These are phyloP conservation scores for Cardiocondyla obscurior DNA, from an alignment of 1,140 invertebrate genomes.

Conservation along the genomic window DNA sequence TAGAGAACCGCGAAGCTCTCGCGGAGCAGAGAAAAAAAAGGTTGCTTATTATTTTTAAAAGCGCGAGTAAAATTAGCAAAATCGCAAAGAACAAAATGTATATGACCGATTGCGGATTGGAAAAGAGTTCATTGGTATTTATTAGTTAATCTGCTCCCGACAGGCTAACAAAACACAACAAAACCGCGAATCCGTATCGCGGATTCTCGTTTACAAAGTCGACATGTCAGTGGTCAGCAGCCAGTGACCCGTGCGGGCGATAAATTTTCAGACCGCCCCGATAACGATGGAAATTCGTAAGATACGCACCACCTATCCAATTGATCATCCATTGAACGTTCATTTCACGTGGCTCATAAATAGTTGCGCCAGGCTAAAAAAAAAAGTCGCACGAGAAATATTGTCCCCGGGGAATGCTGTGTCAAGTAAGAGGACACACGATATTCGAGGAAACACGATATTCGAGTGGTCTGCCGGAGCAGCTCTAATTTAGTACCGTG, in stretches of 20 bases:
- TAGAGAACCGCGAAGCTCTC: not conserved
- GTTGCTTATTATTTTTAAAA: too few relatives aligned
- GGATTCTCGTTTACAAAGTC: conserved; percentile 55
- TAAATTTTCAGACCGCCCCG: conserved; percentile 43
- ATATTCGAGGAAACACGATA: conserved; percentile 66
- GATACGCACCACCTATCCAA: conserved; percentile 35
- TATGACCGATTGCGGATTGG: conserved; percentile 2
- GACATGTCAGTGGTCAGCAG: conserved; percentile 41
- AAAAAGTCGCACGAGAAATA: conserved; percentile 25
- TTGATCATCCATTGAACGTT: conserved; percentile 34
- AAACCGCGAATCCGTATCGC: conserved; percentile 54
- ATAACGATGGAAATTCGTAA: conserved; percentile 64
- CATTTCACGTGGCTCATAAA: not conserved
- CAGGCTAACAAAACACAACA: conserved; percentile 27
- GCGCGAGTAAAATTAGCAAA: not conserved
- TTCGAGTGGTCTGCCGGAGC: not conserved
- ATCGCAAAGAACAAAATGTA: not conserved
- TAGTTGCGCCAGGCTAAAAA: not conserved
- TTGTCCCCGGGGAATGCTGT: not conserved
- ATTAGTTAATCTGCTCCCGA: conserved; percentile 40
- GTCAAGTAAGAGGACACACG: conserved; percentile 26
- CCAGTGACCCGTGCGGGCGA: conserved; percentile 58
- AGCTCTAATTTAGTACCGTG: conserved; percentile 38
- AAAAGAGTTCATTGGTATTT: conserved; percentile 47
- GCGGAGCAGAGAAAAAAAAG: not conserved